These are phyloP conservation scores for Atopsyche davidsoni DNA, from an alignment of 1,140 invertebrate species.

Conservation along the genomic window DNA sequence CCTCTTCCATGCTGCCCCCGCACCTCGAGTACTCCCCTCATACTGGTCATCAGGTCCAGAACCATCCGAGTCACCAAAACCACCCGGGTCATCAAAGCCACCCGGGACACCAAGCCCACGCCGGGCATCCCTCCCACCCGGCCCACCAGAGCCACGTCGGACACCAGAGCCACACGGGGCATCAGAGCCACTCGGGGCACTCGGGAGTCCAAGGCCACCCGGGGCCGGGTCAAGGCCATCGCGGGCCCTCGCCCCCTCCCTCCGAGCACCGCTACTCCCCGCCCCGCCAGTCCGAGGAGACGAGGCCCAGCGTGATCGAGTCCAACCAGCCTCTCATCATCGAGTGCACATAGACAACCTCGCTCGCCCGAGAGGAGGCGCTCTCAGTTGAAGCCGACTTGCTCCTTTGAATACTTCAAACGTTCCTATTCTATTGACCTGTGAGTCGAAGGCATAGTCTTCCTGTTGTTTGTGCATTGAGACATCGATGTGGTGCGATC, in stretches of 20 bases:
- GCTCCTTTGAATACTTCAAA: neutral
- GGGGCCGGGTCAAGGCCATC: conserved; percentile 32
- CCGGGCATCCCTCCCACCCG: neutral
- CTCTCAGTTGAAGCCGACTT: neutral
- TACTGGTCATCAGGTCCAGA: conserved; percentile 2
- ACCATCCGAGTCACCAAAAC: neutral
- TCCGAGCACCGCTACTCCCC: conserved; percentile 36
- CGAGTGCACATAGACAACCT: conserved; percentile 74
- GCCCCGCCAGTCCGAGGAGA: conserved; percentile 54
- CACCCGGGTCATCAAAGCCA: conserved; percentile 9
- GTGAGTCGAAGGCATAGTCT: neutral
- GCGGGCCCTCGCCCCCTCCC: conserved; percentile 32
- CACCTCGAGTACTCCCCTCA: conserved; percentile 34
- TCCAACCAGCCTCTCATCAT: conserved; percentile 80
- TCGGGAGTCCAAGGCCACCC: conserved; percentile 38
- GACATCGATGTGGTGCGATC: too few species aligned
- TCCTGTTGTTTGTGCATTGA: too few species aligned
- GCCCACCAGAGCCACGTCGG: neutral
- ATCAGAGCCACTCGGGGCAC: conserved; percentile 32
- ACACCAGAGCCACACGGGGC: conserved; percentile 1
- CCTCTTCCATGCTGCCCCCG: conserved; percentile 12
- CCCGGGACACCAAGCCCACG: neutral
- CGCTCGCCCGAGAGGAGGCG: neutral
- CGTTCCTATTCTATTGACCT: neutral
- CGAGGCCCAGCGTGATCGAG: conserved; percentile 74